Percentiles rank a stretch among this genome's conserved stretches.
Evolutionary conservation across 1,140 invertebrate genomes (phyloP).

Genomic region (Philopotamus ludificatus): DNA sequence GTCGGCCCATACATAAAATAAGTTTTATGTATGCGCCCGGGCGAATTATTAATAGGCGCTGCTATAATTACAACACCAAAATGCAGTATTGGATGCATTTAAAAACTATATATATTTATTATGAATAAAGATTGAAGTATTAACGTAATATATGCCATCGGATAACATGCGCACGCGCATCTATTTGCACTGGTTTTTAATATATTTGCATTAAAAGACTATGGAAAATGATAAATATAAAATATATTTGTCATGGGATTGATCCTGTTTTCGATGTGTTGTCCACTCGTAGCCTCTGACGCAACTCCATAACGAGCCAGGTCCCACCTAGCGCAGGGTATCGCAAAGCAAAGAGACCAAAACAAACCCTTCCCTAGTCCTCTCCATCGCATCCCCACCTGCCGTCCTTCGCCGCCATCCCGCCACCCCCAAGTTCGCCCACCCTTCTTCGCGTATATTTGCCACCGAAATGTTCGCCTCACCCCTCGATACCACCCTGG

Average conservation of each 20-base stretch:
- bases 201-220: too few relatives aligned
- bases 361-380: conserved; percentile 38
- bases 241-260: too few relatives aligned
- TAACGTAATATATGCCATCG: too few relatives aligned
- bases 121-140: too few relatives aligned
- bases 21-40: neutral
- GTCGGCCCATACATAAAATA: conserved; percentile 13
- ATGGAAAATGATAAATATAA: too few relatives aligned
- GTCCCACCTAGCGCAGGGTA: conserved; percentile 37
- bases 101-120: too few relatives aligned
- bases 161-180: too few relatives aligned
- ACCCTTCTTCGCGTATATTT: conserved; percentile 18
- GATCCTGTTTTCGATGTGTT: too few relatives aligned
- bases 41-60: neutral
- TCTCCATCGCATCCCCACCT: neutral
- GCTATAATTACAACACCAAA: neutral
- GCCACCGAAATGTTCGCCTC: conserved; percentile 15
- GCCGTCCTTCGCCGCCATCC: neutral
- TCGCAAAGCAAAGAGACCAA: conserved; percentile 42
- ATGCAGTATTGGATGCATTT: too few relatives aligned
- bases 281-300: conserved; percentile 28
- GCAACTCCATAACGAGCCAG: conserved; percentile 31
- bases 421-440: neutral
- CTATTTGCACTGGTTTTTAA: too few relatives aligned
- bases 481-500: conserved; percentile 2